Percentiles rank a stretch among this genome's conserved stretches.
These are phyloP conservation scores for Nycticorax nycticorax DNA, from an alignment of 2,113 vertebrate genomes.

Conservation along the genomic window DNA sequence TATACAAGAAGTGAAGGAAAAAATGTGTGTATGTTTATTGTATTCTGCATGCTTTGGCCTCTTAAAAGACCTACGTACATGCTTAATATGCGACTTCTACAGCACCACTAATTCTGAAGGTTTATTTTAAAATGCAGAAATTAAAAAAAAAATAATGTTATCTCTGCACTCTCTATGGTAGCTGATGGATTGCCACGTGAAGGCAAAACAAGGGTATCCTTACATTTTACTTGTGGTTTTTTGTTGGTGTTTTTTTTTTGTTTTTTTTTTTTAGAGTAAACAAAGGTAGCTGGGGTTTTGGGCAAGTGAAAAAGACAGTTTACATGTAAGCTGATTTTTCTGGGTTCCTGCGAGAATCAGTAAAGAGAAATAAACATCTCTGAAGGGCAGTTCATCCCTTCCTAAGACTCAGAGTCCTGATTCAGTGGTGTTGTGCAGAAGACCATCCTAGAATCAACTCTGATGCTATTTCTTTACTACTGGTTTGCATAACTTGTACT, in stretches of 20 bases:
- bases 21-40: not conserved
- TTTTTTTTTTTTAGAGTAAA: not conserved
- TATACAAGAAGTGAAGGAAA: not conserved
- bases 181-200: not conserved
- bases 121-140: not conserved
- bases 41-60: not conserved
- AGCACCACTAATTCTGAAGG: not conserved
- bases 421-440: not conserved
- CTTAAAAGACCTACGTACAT: not conserved
- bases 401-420: not conserved
- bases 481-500: not conserved
- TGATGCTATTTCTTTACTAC: not conserved
- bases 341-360: not conserved
- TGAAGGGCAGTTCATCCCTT: not conserved
- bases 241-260: not conserved
- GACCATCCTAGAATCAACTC: not conserved
- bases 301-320: not conserved
- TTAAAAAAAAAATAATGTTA: not conserved
- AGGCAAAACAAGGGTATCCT: not conserved
- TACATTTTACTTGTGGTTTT: not conserved
- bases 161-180: not conserved
- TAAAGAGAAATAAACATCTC: not conserved
- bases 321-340: not conserved
- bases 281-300: not conserved
- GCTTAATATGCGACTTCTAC: not conserved